A percentile compares a stretch with the other conserved stretches of the same genome.
These are phyloP conservation scores for Sabellastarte sp. DNA, from an alignment of 2,888 invertebrate genomes.

Conservation along the genomic window DNA sequence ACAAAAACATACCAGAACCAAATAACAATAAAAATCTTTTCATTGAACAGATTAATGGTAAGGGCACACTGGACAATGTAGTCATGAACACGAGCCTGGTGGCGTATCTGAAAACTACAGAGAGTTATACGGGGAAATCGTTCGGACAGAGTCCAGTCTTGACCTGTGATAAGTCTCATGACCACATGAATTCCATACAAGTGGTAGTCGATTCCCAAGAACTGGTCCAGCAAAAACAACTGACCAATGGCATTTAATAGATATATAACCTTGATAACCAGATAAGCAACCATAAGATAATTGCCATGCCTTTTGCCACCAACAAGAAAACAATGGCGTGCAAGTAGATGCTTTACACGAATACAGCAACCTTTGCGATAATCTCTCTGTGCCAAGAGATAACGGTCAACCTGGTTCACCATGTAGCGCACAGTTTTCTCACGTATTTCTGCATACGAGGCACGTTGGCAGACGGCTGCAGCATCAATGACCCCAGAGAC, in stretches of 20 bases:
- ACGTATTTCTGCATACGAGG: slow-evolving; percentile 24
- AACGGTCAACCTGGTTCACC: slow-evolving; percentile 29
- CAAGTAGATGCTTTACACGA: slow-evolving; percentile 46
- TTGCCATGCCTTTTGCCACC: slow-evolving; percentile 60
- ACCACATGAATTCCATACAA: slow-evolving; percentile 61
- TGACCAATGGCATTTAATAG: slow-evolving; percentile 61
- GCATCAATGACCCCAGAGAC: slow-evolving; percentile 27
- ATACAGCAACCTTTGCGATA: slow-evolving; percentile 49
- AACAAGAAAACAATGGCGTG: slow-evolving; percentile 50
- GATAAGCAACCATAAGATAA: slow-evolving; percentile 61
- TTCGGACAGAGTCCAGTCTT: slow-evolving; percentile 50
- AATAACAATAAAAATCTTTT: slow-evolving; percentile 60
- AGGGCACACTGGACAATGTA: slow-evolving; percentile 59
- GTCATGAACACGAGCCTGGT: slow-evolving; percentile 56
- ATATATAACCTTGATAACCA: slow-evolving; percentile 57
- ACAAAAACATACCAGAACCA: slow-evolving; percentile 63
- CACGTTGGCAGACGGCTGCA: slow-evolving; percentile 22
- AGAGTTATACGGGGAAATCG: slow-evolving; percentile 57
- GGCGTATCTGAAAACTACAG: slow-evolving; percentile 59
- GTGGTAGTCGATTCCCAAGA: slow-evolving; percentile 59
- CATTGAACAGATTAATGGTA: slow-evolving; percentile 37
- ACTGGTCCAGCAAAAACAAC: slow-evolving; percentile 61
- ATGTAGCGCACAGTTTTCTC: slow-evolving; percentile 26
- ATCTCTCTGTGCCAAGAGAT: slow-evolving; percentile 55
- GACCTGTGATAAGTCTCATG: slow-evolving; percentile 57